Conservation (phyloP, 2,797 vertebrate species). For the Pseudomugil tenellus region DNA sequence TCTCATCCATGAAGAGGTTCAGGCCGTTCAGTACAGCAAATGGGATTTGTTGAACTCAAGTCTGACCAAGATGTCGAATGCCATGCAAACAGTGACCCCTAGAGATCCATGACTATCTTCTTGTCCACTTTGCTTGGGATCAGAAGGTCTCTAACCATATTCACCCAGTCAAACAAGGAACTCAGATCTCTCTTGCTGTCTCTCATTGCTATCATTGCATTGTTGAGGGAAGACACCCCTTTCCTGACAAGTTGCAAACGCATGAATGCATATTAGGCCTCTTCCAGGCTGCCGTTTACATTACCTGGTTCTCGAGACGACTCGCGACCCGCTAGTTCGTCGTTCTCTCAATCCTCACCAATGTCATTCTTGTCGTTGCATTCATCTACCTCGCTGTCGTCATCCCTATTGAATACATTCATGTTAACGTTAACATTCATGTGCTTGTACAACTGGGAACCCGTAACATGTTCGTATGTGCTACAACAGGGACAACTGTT, state of each 20-base stretch:
- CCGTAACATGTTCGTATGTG: too few relatives aligned
- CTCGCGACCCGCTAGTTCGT: too few relatives aligned
- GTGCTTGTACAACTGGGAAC: too few relatives aligned
- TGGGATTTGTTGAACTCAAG: too few relatives aligned
- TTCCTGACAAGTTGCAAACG: conserved; percentile 13
- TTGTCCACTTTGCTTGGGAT: neutral
- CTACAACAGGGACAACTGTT: too few relatives aligned
- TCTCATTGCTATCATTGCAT: conserved; percentile 11
- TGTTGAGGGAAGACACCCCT: neutral
- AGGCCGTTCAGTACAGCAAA: too few relatives aligned
- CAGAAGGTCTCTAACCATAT: neutral
- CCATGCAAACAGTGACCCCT: too few relatives aligned
- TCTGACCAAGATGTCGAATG: neutral
- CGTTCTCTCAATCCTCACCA: too few relatives aligned
- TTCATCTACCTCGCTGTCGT: too few relatives aligned
- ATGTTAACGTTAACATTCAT: neutral
- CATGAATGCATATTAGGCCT: conserved; percentile 13
- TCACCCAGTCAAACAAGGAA: conserved; percentile 2
- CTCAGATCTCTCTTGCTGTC: conserved; percentile 2
- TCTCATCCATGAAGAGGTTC: too few relatives aligned
- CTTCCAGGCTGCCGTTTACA: neutral
- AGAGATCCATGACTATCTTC: neutral
- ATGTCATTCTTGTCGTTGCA: too few relatives aligned
- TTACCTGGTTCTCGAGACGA: neutral
- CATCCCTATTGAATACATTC: neutral